Evolutionary conservation across 2,888 invertebrate genomes (phyloP).

Genomic region (Cremastinae sp.): DNA sequence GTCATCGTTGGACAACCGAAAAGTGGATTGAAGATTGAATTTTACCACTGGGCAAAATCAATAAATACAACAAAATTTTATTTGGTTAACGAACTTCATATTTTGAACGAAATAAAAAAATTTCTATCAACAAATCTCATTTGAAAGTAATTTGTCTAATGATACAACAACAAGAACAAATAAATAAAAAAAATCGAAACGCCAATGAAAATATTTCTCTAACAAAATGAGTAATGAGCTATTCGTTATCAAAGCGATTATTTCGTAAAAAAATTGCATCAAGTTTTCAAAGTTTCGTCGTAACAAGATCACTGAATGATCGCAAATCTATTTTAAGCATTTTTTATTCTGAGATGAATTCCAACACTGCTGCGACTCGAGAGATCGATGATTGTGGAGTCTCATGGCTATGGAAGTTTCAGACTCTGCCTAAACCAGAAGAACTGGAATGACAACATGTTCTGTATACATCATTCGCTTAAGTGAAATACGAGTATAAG

Average conservation of each 20-base stretch:
- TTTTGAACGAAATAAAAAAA: too few relatives aligned
- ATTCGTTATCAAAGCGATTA: too few relatives aligned
- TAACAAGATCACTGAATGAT: slow-evolving; percentile 17
- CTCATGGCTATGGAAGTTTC: slow-evolving; percentile 10
- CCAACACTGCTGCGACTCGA: slow-evolving; percentile 19
- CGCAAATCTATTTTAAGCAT: slow-evolving; percentile 3
- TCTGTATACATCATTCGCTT: slow-evolving; percentile 15
- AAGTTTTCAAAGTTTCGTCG: neutral
- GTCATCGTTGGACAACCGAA: neutral
- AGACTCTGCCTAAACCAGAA: slow-evolving; percentile 20
- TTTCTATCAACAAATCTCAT: too few relatives aligned
- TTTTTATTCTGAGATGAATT: slow-evolving; percentile 19
- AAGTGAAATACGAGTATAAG: slow-evolving; percentile 33
- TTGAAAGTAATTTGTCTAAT: too few relatives aligned
- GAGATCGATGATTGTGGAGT: slow-evolving; percentile 47
- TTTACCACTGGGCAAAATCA: neutral
- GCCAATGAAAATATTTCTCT: too few relatives aligned
- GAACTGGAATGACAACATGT: slow-evolving; percentile 41
- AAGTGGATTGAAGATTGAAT: neutral
- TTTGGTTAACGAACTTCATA: neutral
- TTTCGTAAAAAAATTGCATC: too few relatives aligned
- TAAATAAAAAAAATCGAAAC: too few relatives aligned
- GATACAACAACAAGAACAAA: too few relatives aligned
- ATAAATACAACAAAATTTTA: too few relatives aligned
- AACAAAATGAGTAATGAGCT: too few relatives aligned